Base-by-base conservation (phyloP, 2,797 vertebrate species). In the Arremon aurantiirostris region DNA sequence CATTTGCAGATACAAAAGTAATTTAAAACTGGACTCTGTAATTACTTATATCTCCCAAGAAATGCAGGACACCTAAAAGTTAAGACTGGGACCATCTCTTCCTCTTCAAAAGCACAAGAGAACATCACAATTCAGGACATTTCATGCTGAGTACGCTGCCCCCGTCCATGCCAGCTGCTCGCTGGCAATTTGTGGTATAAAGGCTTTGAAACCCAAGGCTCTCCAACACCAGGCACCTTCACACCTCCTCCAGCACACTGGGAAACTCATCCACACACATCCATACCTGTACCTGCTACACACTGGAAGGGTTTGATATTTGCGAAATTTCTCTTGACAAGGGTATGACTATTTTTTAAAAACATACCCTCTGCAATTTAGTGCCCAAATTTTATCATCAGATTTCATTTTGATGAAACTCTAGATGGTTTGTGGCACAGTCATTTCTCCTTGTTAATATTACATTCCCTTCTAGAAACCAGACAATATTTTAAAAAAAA, bases 311-410 rank as follows among this genome's bases (percentile, higher is more conserved):
- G 46, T 46, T 23, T 23, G 46, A 46, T 14, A 46, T 46, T 46
- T 23, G 22, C 12, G 22, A 24, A 47, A 14, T 24, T 47, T 2
- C 46, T 24, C 23, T 47, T 47, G 46, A 47, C 46, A 24, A 47
- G 46, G 46, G 46, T 27, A 49, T 2, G 4, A 27, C 26, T 49
- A 49, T 37, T 79, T 76, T 71, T 91, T 60, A 46, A 46, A 93
- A 87, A 66, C 68, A 42, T 44, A 30, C 30, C 16, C 23, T 76
- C 42, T 84, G 73, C 50, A 93, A 83, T 91, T 94, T 88, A 65
- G 73, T 88, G 55, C 83, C 93, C 70, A 90, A 84, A 90, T 23
- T 93, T 95, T 60, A 90, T 56, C 55, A 95, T 63, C 76, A 52
- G 50, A 37, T 70, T 49, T 27, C 37, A 37, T 81, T 72, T 50